Percentiles rank a stretch among this genome's conserved stretches.
These are phyloP conservation scores for Lacerta bilineata DNA, from an alignment of 2,797 vertebrate genomes.

Conservation along the genomic window DNA sequence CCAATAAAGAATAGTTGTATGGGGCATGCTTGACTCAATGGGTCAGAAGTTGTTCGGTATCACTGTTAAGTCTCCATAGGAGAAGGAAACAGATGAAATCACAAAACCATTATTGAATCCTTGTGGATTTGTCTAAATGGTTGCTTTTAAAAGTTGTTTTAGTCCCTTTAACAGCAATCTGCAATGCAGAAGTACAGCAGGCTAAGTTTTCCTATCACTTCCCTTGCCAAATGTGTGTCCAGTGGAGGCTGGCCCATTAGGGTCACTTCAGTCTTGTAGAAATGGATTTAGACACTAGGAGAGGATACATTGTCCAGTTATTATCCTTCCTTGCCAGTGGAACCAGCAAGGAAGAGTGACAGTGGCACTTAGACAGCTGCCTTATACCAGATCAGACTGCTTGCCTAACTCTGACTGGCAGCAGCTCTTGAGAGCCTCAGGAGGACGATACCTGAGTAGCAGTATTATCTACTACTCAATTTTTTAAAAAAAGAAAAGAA, in stretches of 20 bases:
- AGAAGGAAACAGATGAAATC: neutral
- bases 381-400: neutral
- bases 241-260: neutral
- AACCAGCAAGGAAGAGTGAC: neutral
- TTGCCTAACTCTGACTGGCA: neutral
- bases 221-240: neutral
- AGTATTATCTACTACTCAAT: neutral
- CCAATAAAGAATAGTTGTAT: neutral
- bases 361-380: neutral
- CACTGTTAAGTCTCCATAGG: neutral
- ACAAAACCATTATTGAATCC: neutral
- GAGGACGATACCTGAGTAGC: neutral
- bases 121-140: neutral
- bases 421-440: neutral
- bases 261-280: too few relatives aligned
- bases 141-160: neutral
- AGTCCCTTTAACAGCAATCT: neutral
- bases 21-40: neutral
- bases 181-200: neutral
- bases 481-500: too few relatives aligned
- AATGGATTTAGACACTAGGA: too few relatives aligned
- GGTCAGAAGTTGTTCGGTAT: too few relatives aligned
- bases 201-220: neutral
- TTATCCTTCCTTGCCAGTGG: too few relatives aligned
- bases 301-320: too few relatives aligned